Evolutionary conservation across 2,797 vertebrate species (phyloP), one percentile per base, ranked within the genome.

Genomic region (Catostomus latipinnis): DNA sequence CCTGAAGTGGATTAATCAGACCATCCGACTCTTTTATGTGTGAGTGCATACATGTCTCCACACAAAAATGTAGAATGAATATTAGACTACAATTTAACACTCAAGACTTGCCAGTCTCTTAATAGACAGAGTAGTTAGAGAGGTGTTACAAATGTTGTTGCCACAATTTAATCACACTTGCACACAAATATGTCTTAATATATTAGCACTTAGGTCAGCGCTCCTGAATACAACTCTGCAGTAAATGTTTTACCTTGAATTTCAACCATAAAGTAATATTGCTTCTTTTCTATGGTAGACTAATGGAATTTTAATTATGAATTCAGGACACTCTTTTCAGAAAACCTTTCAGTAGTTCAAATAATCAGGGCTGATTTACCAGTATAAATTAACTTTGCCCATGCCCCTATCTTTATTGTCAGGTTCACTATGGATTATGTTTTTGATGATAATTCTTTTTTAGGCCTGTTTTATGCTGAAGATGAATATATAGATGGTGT

Each of bases 1-100:
- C 90, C 86, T 88, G 84, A 90, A 91, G 88, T 91, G 87, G 89
- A 90, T 93, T 90, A 92, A 89, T 90, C 85, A 80, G 86, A 81
- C 69, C 85, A 82, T 83, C 76, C 77, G 75, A 78, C 53, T 80
- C 57, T 81, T 82, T 81, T 80, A 34, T 79, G 46, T 82, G 73
- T 49, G 73, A 80, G 74, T 77, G 69, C 60, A 73, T 76, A 75
- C 75, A 70, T 70, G 70, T 81, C 80, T 78, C 80, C 69, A 85
- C 81, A 81, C 34, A 85, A 85, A 71, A 52, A 85, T 79, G 78
- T 78, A 54, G 56, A 76, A 81, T 83, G 61, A 83, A 83, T 76
- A 83, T 85, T 81, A 72, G 62, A 83, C 70, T 66, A 50, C n/a
- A 66, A 63, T 83, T 48, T 72, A 81, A 57, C 69, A 75, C 70